These are phyloP conservation scores for Corythaixoides concolor DNA, from an alignment of 2,113 vertebrate genomes.

Conservation along the genomic window DNA sequence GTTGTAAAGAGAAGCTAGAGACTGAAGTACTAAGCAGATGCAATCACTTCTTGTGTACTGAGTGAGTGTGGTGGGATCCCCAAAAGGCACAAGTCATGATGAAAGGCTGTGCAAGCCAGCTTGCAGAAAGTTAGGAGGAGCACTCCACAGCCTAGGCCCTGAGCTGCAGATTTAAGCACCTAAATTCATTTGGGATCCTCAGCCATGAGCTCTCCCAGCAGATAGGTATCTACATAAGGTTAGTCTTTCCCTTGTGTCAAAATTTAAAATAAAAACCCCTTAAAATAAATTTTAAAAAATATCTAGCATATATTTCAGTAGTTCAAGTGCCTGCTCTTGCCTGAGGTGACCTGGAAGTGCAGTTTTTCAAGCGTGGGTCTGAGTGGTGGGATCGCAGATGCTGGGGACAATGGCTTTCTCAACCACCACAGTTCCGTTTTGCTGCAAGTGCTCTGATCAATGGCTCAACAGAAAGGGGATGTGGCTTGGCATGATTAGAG, in stretches of 20 bases:
- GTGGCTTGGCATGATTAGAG: not conserved
- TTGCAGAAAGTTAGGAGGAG: not conserved
- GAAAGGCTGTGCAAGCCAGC: not conserved
- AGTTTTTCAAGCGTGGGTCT: not conserved
- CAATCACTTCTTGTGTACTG: not conserved
- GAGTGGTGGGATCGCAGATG: not conserved
- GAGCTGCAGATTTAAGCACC: not conserved
- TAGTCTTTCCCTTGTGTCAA: not conserved
- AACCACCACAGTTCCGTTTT: not conserved
- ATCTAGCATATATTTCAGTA: not conserved
- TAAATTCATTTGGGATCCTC: not conserved
- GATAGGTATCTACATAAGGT: rapidly evolving
- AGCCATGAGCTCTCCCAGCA: not conserved
- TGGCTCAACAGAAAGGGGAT: not conserved
- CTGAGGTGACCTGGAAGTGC: not conserved
- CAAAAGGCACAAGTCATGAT: not conserved
- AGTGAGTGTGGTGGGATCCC: not conserved
- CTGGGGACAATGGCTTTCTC: not conserved
- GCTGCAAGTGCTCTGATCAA: rapidly evolving
- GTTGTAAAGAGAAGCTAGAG: not conserved
- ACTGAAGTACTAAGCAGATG: not conserved
- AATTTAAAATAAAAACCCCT: not conserved
- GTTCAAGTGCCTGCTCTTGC: not conserved
- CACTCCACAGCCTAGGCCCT: not conserved
- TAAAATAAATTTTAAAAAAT: not conserved